phyloP scores from a whole-genome alignment of 2,797 vertebrate genomes.

The Lacerta agilis region DNA sequence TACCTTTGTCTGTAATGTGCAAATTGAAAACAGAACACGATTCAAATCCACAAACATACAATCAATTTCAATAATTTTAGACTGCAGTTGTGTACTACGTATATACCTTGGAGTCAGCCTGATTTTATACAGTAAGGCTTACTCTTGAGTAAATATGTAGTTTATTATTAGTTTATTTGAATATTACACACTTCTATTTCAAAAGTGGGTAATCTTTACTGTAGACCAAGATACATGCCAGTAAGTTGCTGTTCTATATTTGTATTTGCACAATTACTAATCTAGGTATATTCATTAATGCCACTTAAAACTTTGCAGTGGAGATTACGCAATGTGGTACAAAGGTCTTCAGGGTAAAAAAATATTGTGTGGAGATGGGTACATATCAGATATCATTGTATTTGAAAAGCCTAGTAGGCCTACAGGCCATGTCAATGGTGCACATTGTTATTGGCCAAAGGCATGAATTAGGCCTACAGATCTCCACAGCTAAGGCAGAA shows the following conservation, averaged over 20 bases:
- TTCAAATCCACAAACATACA: background rate
- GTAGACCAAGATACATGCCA: background rate
- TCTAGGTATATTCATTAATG: background rate
- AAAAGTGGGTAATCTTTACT: background rate
- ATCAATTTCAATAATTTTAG: conserved; percentile 7
- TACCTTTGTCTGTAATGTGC: conserved; percentile 8
- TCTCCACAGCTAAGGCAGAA: background rate
- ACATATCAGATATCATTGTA: background rate
- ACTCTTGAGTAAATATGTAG: background rate
- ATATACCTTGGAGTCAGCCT: background rate
- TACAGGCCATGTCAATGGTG: background rate
- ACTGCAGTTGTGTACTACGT: background rate
- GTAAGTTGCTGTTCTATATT: background rate
- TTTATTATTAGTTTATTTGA: background rate
- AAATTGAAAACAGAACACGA: conserved; percentile 13
- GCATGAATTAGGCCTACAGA: background rate
- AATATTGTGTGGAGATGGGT: background rate
- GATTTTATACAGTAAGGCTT: background rate
- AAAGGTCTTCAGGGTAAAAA: background rate
- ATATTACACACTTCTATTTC: background rate
- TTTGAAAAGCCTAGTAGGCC: background rate
- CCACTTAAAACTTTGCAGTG: background rate
- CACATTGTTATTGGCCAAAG: conserved; percentile 19
- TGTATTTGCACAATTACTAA: background rate
- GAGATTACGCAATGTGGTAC: background rate